phyloP scores from a whole-genome alignment of 2,888 invertebrate genomes.

The Melanostoma mellinum region DNA sequence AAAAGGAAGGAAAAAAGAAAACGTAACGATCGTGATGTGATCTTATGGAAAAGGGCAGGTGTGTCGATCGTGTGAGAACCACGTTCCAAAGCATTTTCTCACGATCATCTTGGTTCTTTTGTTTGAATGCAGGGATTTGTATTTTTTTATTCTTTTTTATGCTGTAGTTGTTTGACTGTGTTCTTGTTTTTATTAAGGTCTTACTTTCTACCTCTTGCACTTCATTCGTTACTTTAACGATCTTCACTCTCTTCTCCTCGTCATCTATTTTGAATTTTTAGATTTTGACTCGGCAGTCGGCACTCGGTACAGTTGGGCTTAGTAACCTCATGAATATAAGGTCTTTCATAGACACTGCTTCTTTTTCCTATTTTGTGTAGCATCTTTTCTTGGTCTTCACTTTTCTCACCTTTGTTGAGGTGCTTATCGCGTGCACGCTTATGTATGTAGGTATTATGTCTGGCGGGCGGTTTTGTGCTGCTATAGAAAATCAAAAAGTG shows the following conservation, averaged over 20 bases:
- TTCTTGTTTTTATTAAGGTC: constrained; percentile 59
- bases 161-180: constrained; percentile 36
- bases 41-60: constrained; percentile 82
- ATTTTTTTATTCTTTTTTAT: constrained; percentile 32
- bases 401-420: constrained; percentile 14
- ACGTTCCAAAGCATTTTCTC: constrained; percentile 83
- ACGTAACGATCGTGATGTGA: constrained; percentile 81
- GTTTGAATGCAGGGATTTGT: constrained; percentile 57
- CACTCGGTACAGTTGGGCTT: constrained; percentile 30
- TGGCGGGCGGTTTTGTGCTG: constrained; percentile 11
- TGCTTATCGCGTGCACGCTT: constrained; percentile 43
- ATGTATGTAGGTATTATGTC: constrained; percentile 5
- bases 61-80: constrained; percentile 83
- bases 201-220: constrained; percentile 56
- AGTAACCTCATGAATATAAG: constrained; percentile 62
- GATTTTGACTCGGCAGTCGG: constrained; percentile 27
- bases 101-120: constrained; percentile 79
- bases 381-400: constrained; percentile 17
- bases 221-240: constrained; percentile 64
- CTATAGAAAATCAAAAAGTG: constrained; percentile 24
- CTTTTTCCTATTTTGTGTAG: constrained; percentile 27
- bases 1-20: constrained; percentile 45
- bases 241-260: constrained; percentile 41
- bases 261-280: constrained; percentile 22
- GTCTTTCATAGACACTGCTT: constrained; percentile 53